These are phyloP conservation scores for Lepus americanus DNA, from an alignment of 2,113 vertebrate species.

Conservation along the genomic window DNA sequence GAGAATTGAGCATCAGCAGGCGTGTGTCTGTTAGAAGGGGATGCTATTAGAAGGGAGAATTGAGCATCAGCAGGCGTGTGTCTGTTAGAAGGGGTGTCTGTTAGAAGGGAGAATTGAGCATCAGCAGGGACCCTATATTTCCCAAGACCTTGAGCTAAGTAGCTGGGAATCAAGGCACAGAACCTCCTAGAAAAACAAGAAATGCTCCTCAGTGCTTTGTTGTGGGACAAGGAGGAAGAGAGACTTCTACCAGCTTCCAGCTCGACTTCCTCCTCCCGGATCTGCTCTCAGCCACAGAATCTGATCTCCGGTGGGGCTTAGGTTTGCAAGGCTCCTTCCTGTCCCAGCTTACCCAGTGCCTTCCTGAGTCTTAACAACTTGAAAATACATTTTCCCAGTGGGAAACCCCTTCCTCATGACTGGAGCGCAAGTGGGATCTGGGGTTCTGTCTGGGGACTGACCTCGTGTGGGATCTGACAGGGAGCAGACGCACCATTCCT, in stretches of 20 bases:
- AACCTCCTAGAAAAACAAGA: background rate
- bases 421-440: constrained; percentile 45
- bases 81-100: background rate
- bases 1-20: background rate
- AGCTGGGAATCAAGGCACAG: background rate
- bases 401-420: constrained; percentile 52
- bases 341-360: background rate
- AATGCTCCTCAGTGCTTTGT: background rate
- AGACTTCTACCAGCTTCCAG: background rate
- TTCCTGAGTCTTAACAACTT: background rate
- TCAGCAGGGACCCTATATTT: background rate
- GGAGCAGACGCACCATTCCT: background rate
- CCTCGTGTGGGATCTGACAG: constrained; percentile 67
- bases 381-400: constrained; percentile 36
- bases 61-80: too few species aligned
- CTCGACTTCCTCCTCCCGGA: background rate
- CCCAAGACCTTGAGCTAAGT: background rate
- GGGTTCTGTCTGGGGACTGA: constrained; percentile 57
- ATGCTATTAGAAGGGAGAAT: too few species aligned
- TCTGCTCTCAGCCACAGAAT: background rate
- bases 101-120: background rate
- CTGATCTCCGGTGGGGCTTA: background rate
- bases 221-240: background rate
- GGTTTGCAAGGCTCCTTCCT: background rate
- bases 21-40: too few species aligned